phyloP scores from a whole-genome alignment of 2,797 vertebrate genomes.

The Gymnothorax reevesii region DNA sequence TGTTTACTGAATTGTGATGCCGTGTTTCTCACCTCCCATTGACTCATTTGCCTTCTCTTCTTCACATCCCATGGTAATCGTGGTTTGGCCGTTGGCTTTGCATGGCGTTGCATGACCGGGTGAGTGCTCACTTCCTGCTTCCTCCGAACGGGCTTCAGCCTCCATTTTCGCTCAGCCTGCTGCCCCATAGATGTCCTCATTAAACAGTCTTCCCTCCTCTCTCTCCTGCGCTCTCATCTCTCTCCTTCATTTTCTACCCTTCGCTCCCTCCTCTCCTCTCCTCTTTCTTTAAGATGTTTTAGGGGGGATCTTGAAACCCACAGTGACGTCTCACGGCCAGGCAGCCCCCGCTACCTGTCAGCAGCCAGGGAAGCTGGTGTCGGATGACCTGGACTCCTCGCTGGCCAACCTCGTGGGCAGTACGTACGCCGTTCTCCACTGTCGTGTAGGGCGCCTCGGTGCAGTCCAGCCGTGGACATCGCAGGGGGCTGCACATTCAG shows the following conservation, averaged over 20 bases:
- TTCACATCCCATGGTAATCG: slow-evolving; percentile 48
- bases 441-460: not conserved
- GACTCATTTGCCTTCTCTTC: slow-evolving; percentile 34
- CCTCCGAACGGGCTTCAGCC: not conserved
- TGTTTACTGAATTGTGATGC: slow-evolving; percentile 15
- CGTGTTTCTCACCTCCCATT: slow-evolving; percentile 51
- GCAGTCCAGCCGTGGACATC: not conserved
- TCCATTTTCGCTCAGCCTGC: slow-evolving; percentile 33
- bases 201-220: slow-evolving; percentile 40
- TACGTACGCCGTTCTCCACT: slow-evolving; percentile 69
- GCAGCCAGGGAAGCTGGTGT: slow-evolving; percentile 85
- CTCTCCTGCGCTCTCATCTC: slow-evolving; percentile 34
- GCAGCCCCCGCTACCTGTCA: slow-evolving; percentile 76
- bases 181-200: slow-evolving; percentile 42
- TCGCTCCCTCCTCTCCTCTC: slow-evolving; percentile 35
- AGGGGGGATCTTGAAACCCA: slow-evolving; percentile 92
- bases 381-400: slow-evolving; percentile 92
- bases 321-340: slow-evolving; percentile 87
- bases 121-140: slow-evolving; percentile 67
- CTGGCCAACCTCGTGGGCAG: slow-evolving; percentile 96
- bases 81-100: slow-evolving; percentile 69
- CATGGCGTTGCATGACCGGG: slow-evolving; percentile 75
- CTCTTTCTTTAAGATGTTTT: slow-evolving; percentile 81
- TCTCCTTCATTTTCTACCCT: slow-evolving; percentile 13
- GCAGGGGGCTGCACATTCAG: too few relatives aligned